Conservation (phyloP, 2,888 invertebrate species). For the Serrognathus titanus region DNA sequence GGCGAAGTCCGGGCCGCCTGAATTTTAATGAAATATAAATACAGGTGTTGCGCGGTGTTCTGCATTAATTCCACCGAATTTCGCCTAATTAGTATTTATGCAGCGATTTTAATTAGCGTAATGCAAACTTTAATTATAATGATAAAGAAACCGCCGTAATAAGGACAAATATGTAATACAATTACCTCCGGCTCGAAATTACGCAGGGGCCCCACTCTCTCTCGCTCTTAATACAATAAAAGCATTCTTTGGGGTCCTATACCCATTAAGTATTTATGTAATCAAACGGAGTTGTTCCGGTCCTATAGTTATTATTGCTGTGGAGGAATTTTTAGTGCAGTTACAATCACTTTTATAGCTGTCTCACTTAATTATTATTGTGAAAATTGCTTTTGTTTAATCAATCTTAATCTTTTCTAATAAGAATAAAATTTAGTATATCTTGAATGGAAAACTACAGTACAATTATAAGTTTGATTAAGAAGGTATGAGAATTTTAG, state of each 20-base stretch:
- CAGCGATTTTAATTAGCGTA: slow-evolving; percentile 10
- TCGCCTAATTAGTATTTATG: slow-evolving; percentile 8
- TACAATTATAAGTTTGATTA: no score
- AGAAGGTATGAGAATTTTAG: no score
- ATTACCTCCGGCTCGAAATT: slow-evolving; percentile 4
- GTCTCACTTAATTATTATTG: no score
- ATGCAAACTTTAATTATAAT: slow-evolving; percentile 7
- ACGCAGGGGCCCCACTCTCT: not conserved
- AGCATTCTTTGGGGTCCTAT: slow-evolving; percentile 20
- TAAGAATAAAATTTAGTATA: no score
- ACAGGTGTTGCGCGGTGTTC: slow-evolving; percentile 7
- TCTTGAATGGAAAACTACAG: no score
- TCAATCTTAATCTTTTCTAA: no score
- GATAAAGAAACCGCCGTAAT: slow-evolving; percentile 1
- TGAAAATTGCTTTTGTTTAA: no score
- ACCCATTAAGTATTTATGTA: slow-evolving; percentile 24
- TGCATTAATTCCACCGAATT: slow-evolving; percentile 7
- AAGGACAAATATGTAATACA: slow-evolving; percentile 5
- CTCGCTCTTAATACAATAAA: slow-evolving; percentile 19
- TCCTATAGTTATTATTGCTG: slow-evolving; percentile 8
- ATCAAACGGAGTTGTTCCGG: slow-evolving; percentile 20
- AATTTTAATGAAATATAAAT: slow-evolving; percentile 16
- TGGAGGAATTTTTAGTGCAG: not conserved
- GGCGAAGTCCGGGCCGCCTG: not conserved
- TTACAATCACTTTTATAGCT: not conserved